Evolutionary conservation across 2,888 invertebrate species (phyloP), one percentile per base, ranked within the genome.

Genomic region (Geophilus truncorum): DNA sequence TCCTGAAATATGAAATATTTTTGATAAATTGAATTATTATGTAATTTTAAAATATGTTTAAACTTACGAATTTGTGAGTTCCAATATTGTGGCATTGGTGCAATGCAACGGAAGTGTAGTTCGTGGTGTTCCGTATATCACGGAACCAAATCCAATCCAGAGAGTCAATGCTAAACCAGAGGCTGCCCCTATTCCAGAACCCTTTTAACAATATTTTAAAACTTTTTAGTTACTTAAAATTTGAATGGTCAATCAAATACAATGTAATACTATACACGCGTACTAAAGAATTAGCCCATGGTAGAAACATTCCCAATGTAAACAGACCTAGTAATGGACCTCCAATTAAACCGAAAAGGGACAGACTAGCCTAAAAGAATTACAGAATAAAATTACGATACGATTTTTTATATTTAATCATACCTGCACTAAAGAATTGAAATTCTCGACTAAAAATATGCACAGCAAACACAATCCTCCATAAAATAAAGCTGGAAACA

Each of bases 391-490:
- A 18, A 2, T 15, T 30, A 30, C 0, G 2, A 4, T 30, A 21
- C 21, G 32, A 9, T 77, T 7, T 7, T 25, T 30, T 5, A 1
- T 1, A 12, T 3, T n/a, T n/a, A n/a, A n/a, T n/a, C 7, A 88
- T 88, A 93, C 91, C 89, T 96, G 94, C 83, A 97, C 89, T 57
- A 97, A 93, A 7, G 95, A 93, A 0, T 96, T 97, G 36, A 97
- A 89, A 80, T 92, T 90, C 85, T 95, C 94, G 15, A 96, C 94
- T 3, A 94, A 90, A 84, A 96, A 96, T 5, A 97, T 94, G 84
- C 96, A 87, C 0, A 89, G 91, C 83, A 96, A 94, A 32, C 93
- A 93, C 12, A 93, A 85, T 0, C 92, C 86, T 0, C 96, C 96
- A 86, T 91, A 94, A 10, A 89, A 83, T 1, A 93, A 87, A 82